Evolutionary conservation across 2,113 vertebrate genomes (phyloP), one percentile per base, ranked within the genome.

Genomic region (Phyllostomus hastatus): DNA sequence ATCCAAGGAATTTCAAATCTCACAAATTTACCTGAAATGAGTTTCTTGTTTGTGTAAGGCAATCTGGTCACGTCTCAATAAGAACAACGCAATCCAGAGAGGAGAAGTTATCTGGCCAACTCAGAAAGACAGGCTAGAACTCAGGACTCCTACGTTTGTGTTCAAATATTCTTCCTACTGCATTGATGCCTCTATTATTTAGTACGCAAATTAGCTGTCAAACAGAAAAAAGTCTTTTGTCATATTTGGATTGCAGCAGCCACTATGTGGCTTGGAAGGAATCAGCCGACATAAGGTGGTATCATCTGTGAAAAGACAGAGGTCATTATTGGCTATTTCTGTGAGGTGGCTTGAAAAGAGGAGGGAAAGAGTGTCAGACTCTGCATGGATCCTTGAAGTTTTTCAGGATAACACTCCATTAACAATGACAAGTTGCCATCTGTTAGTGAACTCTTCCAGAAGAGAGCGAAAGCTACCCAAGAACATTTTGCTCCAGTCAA

Each of bases 401-500:
- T 97, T 98, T 85, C 6, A 35, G 96, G 79, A 88, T 91, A 95
- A 98, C 22, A 73, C 98, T 93, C 97, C 96, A 97, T 97, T 97
- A 98, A 97, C 97, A 97, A 92, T 97, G 98, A 98, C 97, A 98
- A 98, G 97, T 95, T 96, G 84, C 98, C 98, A 98, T 98, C 98
- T 98, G 97, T 97, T 98, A 96, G 95, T 97, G 96, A 97, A 94
- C 54, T 98, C 66, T 97, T 97, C 97, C 98, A 98, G 96, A 98
- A 96, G 95, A 98, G 97, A 97, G 97, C 9, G 0, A 22, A 97
- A 98, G 52, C 87, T 97, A 75, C 94, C 97, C 88, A 93, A 98
- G 66, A 94, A 98, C 94, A 96, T 97, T 98, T 97, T 57, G 10
- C 90, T 93, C n/a, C 26, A 90, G 80, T 97, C 92, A 95, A 95